Evolutionary conservation across 2,888 invertebrate genomes (phyloP), one percentile per base, ranked within the genome.

Genomic region (Patella caerulea): DNA sequence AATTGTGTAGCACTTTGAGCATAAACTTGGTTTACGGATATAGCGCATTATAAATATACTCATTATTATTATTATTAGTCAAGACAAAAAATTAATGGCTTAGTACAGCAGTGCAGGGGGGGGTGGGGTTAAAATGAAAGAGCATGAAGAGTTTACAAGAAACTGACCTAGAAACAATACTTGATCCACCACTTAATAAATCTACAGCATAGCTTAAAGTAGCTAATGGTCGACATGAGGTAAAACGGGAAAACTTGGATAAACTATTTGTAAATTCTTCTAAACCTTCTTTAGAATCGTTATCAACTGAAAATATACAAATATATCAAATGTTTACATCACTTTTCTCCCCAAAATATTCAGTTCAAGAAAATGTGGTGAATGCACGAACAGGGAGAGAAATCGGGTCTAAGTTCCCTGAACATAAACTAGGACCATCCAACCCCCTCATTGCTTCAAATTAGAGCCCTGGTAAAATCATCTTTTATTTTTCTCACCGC

Each of bases 121-220:
- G 52, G 15, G 52, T 5, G 7, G 2, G 3, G 0, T 15, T 52
- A 24, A 72, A 45, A 24, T 19, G 34, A 72, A 72, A 14, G 55
- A 45, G 0, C 0, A 45, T 45, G 45, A 45, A 45, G 45, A 5
- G 9, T 45, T 45, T 9, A 45, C 45, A 45, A 45, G 1, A 9
- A 29, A 34, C 80, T 73, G 83, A 92, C 93, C 92, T 93, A 34
- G 93, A 93, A 1, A 93, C 93, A 82, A 93, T 93, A 84, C 92
- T 93, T 54, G 92, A 96, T 88, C 89, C 87, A 89, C 91, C 89
- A 90, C 96, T 96, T 90, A 96, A 96, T 75, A 96, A 94, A 91
- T 98, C 98, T 88, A 95, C 95, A 82, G 96, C 96, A 92, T 98
- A 98, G 84, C 96, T 96, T 5, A 98, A 93, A 7, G 97, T 96